Conservation (phyloP, 1,140 invertebrate genomes). For the Scaptomyza montana region DNA sequence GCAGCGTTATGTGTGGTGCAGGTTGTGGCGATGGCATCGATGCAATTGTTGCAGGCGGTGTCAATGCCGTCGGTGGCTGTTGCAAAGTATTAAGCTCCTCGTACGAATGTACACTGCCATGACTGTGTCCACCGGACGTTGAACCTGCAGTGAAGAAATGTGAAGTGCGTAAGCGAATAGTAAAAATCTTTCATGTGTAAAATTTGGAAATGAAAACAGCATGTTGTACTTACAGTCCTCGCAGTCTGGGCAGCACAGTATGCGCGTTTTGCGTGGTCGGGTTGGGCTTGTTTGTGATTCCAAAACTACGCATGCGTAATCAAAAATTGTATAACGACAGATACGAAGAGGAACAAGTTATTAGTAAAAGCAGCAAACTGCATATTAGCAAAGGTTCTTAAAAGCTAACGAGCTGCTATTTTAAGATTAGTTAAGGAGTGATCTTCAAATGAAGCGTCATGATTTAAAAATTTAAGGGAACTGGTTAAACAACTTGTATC, state of each 20-base stretch:
- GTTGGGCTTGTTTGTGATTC: constrained; percentile 36
- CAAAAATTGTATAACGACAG: not conserved
- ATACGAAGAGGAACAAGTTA: not conserved
- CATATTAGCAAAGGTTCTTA: not conserved
- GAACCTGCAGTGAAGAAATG: constrained; percentile 37
- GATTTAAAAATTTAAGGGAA: too few relatives aligned
- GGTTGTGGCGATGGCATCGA: constrained; percentile 62
- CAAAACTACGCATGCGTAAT: constrained; percentile 37
- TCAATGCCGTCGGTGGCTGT: constrained; percentile 52
- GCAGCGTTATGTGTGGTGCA: constrained; percentile 65
- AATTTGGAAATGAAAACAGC: not conserved
- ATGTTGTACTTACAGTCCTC: constrained; percentile 69
- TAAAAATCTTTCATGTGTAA: not conserved
- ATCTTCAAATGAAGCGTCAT: too few relatives aligned
- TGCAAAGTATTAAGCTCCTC: constrained; percentile 49
- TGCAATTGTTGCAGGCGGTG: constrained; percentile 63
- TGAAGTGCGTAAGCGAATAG: not conserved
- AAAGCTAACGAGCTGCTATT: not conserved
- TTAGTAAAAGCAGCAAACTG: constrained; percentile 9
- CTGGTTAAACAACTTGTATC: too few relatives aligned
- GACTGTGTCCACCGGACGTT: constrained; percentile 43
- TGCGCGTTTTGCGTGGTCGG: constrained; percentile 50
- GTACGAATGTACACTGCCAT: constrained; percentile 28
- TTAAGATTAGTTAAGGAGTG: too few relatives aligned
- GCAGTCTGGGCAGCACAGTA: constrained; percentile 78